Evolutionary conservation across 2,888 invertebrate species (phyloP).

Genomic region (Scaptodrosophila latifasciaeformis): DNA sequence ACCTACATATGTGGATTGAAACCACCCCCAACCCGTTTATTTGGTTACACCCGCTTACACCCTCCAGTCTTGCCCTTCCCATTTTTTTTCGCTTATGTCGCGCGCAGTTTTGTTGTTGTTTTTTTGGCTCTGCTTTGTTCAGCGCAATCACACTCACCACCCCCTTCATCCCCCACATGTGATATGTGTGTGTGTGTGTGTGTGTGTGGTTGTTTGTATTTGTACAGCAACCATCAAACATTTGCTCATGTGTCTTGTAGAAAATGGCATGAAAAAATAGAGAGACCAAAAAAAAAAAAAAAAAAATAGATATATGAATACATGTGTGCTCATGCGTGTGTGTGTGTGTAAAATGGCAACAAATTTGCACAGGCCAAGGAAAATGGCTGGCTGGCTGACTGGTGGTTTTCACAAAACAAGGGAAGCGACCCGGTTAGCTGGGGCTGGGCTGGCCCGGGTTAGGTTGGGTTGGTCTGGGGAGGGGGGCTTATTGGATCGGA

Average conservation of each 20-base stretch:
- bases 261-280: too few species aligned
- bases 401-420: conserved; percentile 1
- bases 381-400: conserved; percentile 56
- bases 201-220: conserved; percentile 57
- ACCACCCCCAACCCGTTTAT: too few species aligned
- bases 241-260: conserved; percentile 52
- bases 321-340: not conserved
- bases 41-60: conserved; percentile 1
- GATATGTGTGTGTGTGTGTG: conserved; percentile 8
- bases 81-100: not conserved
- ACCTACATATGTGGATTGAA: too few species aligned
- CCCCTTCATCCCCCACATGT: conserved; percentile 16
- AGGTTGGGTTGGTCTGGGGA: conserved; percentile 11
- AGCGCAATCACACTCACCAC: conserved; percentile 50
- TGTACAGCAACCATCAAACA: conserved; percentile 72
- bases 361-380: conserved; percentile 57
- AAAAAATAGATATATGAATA: conserved; percentile 34
- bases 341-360: conserved; percentile 25
- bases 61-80: not conserved
- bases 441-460: conserved; percentile 4
- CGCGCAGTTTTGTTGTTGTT: conserved; percentile 7
- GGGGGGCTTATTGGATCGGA: too few species aligned
- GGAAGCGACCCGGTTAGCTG: conserved; percentile 5
- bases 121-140: conserved; percentile 51
- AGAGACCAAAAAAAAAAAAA: conserved; percentile 20